These are phyloP conservation scores for Elgaria multicarinata DNA, from an alignment of 2,113 vertebrate species.

Conservation along the genomic window DNA sequence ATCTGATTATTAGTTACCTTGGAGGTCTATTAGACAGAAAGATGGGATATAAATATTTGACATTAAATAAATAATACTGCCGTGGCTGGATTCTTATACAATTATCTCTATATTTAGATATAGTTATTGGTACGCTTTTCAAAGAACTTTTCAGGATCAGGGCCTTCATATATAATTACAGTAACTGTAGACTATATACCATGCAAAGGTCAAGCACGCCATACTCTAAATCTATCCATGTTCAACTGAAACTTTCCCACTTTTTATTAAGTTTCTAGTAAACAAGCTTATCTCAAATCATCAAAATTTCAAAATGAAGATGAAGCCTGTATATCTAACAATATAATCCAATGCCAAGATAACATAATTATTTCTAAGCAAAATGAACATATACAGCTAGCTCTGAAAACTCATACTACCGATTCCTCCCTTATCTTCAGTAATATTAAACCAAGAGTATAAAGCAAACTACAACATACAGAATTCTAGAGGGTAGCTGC, in stretches of 20 bases:
- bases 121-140: not conserved
- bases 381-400: not conserved
- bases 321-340: not conserved
- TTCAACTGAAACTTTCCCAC: not conserved
- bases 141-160: not conserved
- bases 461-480: not conserved
- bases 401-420: not conserved
- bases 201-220: not conserved
- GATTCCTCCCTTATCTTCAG: not conserved
- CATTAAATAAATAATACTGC: not conserved
- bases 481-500: not conserved
- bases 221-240: not conserved
- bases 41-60: not conserved
- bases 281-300: not conserved
- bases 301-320: not conserved
- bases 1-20: not conserved
- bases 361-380: not conserved
- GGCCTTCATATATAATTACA: not conserved
- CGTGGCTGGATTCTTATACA: not conserved
- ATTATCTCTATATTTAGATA: not conserved
- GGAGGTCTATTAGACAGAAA: not conserved
- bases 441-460: not conserved
- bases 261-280: not conserved
- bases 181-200: not conserved
- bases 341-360: not conserved